Evolutionary conservation across 2,113 vertebrate genomes (phyloP).

Genomic region (Prunella fulvescens): DNA sequence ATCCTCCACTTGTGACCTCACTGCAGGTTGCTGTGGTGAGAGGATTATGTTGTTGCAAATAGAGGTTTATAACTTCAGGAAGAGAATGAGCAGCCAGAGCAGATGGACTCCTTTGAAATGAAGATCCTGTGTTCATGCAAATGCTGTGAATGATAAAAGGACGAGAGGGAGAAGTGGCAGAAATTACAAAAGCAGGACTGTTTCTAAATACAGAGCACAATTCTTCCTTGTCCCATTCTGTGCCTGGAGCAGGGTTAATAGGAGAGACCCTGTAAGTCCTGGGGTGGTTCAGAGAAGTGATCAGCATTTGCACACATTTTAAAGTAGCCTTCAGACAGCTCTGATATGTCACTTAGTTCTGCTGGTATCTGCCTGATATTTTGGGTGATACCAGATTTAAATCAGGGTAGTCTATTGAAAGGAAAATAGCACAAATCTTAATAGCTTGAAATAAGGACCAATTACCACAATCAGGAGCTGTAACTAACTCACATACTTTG

Average conservation of each 20-base stretch:
- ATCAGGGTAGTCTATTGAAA: background rate
- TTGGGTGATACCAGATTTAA: background rate
- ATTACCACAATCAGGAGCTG: background rate
- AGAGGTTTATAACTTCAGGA: slow-evolving; percentile 25
- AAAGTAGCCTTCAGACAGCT: background rate
- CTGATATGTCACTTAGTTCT: background rate
- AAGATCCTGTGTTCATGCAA: background rate
- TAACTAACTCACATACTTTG: background rate
- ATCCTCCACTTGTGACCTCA: slow-evolving; percentile 36
- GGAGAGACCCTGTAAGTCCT: background rate
- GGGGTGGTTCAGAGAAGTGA: background rate
- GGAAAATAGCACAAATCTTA: background rate
- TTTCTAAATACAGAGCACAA: background rate
- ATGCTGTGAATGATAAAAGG: background rate
- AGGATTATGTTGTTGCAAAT: slow-evolving; percentile 27
- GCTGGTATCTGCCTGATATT: background rate
- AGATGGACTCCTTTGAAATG: slow-evolving; percentile 8
- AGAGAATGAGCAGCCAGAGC: background rate
- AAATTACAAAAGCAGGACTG: background rate
- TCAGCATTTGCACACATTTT: background rate
- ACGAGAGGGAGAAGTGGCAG: background rate
- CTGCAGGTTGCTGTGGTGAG: background rate
- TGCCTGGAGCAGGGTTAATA: background rate
- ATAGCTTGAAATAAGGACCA: background rate
- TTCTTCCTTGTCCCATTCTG: background rate